Evolutionary conservation across 2,797 vertebrate genomes (phyloP), one percentile per base, ranked within the genome.

Genomic region (Alosa sapidissima): DNA sequence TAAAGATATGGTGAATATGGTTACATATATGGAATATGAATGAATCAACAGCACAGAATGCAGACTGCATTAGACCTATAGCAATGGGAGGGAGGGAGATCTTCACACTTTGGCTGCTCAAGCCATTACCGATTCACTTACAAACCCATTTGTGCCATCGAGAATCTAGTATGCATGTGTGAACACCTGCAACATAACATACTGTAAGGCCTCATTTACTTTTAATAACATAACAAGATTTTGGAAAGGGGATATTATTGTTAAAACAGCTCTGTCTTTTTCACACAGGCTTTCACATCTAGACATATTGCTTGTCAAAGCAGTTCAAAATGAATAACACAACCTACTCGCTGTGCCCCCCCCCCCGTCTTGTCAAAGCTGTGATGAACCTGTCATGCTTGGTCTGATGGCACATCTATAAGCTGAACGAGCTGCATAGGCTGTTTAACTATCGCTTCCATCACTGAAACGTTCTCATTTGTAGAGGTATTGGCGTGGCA

Each of bases 81-180:
- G 14, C 28, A 28, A 45, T 41, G 62, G 11, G 62, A 68, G 68
- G 72, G 6, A 21, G 41, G 3, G 58, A 83, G 55, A 1, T 83
- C 82, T 81, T 41, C 81, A 48, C 28, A 48, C 54, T 84, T 86
- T 87, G 87, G 84, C 87, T 87, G 68, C 82, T 87, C 87, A 68
- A 21, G 1, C 62, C 68, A 21, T 78, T 47, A 47, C 36, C 41
- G 41, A 81, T 82, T 58, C 81, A 41, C 87, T 51, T 54, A 54
- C 54, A 81, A 82, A 41, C 55, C 49, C 72, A 14, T 55, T 85
- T 54, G 82, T 81, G 28, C 81, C 62, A 54, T 16, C 24, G 82
- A 68, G 28, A 83, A 58, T 89, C 84, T 83, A 55, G 86, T 81
- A 88, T 88, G 89, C 88, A 90, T 86, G 90, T 91, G 85, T 83